Evolutionary conservation across 37 sponge, comb jelly and placozoan genomes (phyloP), one percentile per base, ranked within the genome.

Genomic region (Halisarca cf. caerulea): DNA sequence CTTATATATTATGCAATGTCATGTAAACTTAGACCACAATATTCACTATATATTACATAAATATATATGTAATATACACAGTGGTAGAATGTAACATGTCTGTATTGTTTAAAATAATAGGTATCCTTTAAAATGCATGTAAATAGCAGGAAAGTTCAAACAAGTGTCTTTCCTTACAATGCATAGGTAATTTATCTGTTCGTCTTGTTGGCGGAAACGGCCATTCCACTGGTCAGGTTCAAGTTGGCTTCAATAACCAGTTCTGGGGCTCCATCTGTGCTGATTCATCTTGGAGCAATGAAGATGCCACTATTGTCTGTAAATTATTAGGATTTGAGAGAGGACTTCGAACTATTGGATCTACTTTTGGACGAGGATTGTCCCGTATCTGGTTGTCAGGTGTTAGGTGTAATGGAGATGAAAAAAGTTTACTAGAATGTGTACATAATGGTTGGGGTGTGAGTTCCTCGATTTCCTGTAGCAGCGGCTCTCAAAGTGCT

Each of bases 381-480:
- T 6, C 4, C 6, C 25, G 64, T 30, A 20, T 6, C 15, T 62
- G 64, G 64, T 28, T 62, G 7, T 20, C 6, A 5, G 9, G 6
- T 62, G 64, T 62, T 23, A 62, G n/a, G 15, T 62, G 64, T 62
- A n/a, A 20, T 62, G 64, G 64, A 28, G 64, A 62, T 20, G 64
- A 62, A 15, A 62, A 28, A n/a, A 30, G 6, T 62, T 20, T 62
- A 30, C 64, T 30, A 7, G 64, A 62, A 20, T 62, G 64, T 62
- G 30, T 30, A 7, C 9, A 62, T 62, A 20, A 4, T 62, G 64
- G 30, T 62, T 62, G 64, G 64, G n/a, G n/a, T 47, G 51, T 47
- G 11, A n/a, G n/a, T n/a, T 11, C 51, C 6, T 47, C 9, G 6
- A 47, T 11, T 47, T 11, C 51, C 51, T 11, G 51, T 47, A 47